A percentile compares a stretch with the other conserved stretches of the same genome.
Conservation (phyloP, 2,113 vertebrate genomes). For the Siniperca chuatsi region DNA sequence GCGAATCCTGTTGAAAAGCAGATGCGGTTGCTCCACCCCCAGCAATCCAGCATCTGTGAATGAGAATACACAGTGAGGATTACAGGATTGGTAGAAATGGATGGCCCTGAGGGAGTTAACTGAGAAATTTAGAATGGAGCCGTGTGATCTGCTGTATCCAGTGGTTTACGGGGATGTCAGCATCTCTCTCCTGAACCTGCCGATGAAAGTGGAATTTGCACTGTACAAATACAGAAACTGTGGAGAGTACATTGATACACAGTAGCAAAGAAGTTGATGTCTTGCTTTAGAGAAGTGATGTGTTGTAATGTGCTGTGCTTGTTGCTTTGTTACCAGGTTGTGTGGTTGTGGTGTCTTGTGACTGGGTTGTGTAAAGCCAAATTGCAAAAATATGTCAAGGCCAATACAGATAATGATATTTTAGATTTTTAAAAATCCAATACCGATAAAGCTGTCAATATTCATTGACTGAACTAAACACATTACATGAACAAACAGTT, state of each 20-base stretch:
- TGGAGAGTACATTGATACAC: neutral
- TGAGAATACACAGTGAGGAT: neutral
- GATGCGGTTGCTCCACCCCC: neutral
- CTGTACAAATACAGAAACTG: constrained; percentile 1
- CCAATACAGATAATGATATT: neutral
- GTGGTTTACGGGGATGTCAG: constrained; percentile 10
- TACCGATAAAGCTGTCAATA: neutral
- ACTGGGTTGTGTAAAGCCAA: neutral
- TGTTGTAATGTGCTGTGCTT: neutral
- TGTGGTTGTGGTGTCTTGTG: neutral
- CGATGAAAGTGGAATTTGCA: neutral
- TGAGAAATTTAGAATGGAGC: neutral
- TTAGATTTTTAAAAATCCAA: neutral
- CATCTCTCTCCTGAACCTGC: neutral
- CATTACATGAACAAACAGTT: neutral
- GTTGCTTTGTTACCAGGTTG: neutral
- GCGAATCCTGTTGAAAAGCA: constrained; percentile 8
- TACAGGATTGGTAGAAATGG: neutral
- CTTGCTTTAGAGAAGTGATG: neutral
- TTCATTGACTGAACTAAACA: neutral
- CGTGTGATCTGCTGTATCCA: neutral
- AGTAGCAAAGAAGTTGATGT: neutral
- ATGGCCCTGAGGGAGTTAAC: neutral
- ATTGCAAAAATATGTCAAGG: neutral
- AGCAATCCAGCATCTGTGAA: neutral